Conservation (phyloP, 1,140 invertebrate species). For the Drosophila obscura region DNA sequence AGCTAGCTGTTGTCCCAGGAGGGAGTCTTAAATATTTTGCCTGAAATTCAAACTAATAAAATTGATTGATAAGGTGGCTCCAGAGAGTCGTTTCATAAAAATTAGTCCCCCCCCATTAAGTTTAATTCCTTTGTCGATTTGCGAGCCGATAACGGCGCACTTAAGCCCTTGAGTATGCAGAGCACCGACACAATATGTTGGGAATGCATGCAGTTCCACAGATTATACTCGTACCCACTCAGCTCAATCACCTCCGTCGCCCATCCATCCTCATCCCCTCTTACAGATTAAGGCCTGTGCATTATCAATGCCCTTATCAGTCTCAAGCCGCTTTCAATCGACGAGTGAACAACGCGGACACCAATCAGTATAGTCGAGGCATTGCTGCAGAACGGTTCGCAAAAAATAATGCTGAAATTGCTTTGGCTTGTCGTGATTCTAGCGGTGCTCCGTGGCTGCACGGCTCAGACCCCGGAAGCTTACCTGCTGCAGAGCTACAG, state of each 20-base stretch:
- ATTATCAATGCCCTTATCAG: slow-evolving; percentile 45
- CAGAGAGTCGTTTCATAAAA: too few species aligned
- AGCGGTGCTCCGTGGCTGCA: slow-evolving; percentile 1
- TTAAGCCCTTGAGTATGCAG: slow-evolving; percentile 5
- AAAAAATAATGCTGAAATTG: slow-evolving; percentile 26
- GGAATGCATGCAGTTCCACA: slow-evolving; percentile 8
- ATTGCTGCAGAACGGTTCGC: background rate
- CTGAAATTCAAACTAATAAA: too few species aligned
- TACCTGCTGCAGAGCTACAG: slow-evolving; percentile 29
- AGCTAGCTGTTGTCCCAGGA: too few species aligned
- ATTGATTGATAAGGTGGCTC: too few species aligned
- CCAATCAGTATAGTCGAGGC: slow-evolving; percentile 28
- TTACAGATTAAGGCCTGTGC: slow-evolving; percentile 24
- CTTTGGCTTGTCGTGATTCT: slow-evolving; percentile 4
- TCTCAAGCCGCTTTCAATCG: slow-evolving; percentile 1
- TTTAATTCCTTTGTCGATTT: slow-evolving; percentile 1
- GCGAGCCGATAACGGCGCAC: slow-evolving; percentile 11
- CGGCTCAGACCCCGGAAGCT: slow-evolving; percentile 3
- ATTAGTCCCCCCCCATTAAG: slow-evolving; percentile 4
- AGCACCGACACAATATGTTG: slow-evolving; percentile 5
- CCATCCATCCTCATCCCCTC: too few species aligned
- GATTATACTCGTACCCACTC: background rate
- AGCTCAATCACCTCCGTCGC: background rate
- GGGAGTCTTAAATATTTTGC: too few species aligned
- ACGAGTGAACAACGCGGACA: background rate